Base-by-base conservation (phyloP, 2,797 vertebrate species). In the Sebastes reedi region DNA sequence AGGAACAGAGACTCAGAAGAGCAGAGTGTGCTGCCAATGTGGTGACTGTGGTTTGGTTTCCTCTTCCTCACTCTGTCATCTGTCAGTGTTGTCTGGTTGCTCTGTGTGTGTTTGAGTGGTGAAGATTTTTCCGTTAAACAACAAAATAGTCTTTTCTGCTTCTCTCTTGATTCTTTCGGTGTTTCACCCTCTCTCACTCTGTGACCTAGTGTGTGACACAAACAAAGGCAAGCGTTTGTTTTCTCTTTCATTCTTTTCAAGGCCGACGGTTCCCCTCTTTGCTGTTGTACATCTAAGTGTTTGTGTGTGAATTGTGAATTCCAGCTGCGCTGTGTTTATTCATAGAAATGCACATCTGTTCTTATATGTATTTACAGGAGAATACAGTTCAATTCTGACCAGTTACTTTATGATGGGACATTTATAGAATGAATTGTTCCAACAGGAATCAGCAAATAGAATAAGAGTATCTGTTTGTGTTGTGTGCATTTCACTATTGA, bases 11-110 rank as follows among this genome's bases (percentile, higher is more conserved):
- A 42, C 8, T 0, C 61, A 52, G 52, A 20, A 50, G n/a, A 65
- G 65, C 69, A 18, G 8, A n/a, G 67, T 39, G 54, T 50, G 59
- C 52, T 55, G 7, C 20, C 27, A 54, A 14, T 77, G 59, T 75
- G 81, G 75, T 70, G 58, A 39, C 22, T 69, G 67, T 67, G 79
- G 75, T 81, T 75, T 61, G 62, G 50, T 72, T 73, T 81, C 65
- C 42, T 76, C 75, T 55, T 72, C 67, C 55, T 61, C 69, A 14
- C 16, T 55, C 72, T 52, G 12, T 62, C 52, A 13, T 65, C 50
- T 56, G 32, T 25, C 67, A 70, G 18, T 4, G 1, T 36, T 8
- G 12, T 69, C 32, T 30, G 24, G 7, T 6, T 65, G 12, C 8
- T 24, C 3, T 39, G 18, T 65, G 30, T 69, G 36, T 67, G 71